phyloP scores from a whole-genome alignment of 2,113 vertebrate species.

The Tauraco erythrolophus region DNA sequence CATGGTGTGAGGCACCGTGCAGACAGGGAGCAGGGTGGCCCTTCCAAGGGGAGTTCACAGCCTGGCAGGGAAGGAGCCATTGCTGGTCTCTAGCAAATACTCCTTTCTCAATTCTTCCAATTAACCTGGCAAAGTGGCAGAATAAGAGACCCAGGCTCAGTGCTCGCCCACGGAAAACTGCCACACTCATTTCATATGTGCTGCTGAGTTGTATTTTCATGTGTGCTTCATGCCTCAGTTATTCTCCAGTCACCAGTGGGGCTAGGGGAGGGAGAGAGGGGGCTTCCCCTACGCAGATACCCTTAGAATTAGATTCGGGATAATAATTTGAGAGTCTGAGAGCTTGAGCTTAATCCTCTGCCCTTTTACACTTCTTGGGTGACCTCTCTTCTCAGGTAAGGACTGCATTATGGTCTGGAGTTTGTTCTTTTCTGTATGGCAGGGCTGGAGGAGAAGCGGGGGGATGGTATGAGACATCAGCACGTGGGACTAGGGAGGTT shows the following conservation, averaged over 20 bases:
- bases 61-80: background rate
- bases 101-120: background rate
- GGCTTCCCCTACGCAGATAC: background rate
- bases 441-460: background rate
- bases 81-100: background rate
- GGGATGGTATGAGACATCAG: background rate
- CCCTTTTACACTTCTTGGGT: background rate
- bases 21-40: background rate
- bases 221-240: background rate
- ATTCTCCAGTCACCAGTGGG: background rate
- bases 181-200: background rate
- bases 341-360: background rate
- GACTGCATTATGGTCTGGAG: background rate
- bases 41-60: background rate
- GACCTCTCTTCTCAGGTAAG: background rate
- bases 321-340: background rate
- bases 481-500: background rate
- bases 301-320: background rate
- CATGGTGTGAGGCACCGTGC: accelerated
- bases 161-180: background rate
- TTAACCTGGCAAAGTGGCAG: background rate
- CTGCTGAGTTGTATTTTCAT: background rate
- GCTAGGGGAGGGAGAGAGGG: background rate
- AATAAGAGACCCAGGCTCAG: background rate
- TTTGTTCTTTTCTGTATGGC: background rate